These are phyloP conservation scores for Lates japonicus DNA, from an alignment of 2,797 vertebrate genomes.

Conservation along the genomic window DNA sequence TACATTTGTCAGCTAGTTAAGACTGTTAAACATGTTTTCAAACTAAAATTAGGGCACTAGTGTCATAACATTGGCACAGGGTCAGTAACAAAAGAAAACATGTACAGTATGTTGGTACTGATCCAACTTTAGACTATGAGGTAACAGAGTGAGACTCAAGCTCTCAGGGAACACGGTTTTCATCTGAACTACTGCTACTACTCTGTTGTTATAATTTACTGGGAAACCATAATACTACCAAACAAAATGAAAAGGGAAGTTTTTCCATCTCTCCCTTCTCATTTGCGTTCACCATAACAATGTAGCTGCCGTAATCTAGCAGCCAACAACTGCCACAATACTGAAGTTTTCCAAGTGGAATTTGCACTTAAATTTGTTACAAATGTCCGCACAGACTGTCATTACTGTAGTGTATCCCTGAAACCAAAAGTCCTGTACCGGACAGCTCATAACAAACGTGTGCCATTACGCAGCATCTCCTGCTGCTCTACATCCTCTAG, in stretches of 20 bases:
- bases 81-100: background rate
- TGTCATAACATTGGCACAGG: background rate
- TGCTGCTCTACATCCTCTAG: background rate
- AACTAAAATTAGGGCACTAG: background rate
- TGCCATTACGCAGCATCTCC: constrained; percentile 5
- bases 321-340: constrained; percentile 8
- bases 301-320: constrained; percentile 10
- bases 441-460: background rate
- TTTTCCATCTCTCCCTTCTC: constrained; percentile 12
- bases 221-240: constrained; percentile 2
- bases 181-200: background rate
- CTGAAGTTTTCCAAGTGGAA: background rate
- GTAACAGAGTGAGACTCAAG: background rate
- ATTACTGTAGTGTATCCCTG: constrained; percentile 20
- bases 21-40: background rate
- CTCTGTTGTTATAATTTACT: background rate
- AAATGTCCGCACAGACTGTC: background rate
- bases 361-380: background rate
- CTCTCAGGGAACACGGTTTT: background rate
- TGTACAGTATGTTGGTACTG: background rate
- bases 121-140: background rate
- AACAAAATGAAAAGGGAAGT: constrained; percentile 4
- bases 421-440: constrained; percentile 7
- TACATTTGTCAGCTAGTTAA: background rate
- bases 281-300: constrained; percentile 29